phyloP scores from a whole-genome alignment of 2,797 vertebrate species.

The Lagodon rhomboides region DNA sequence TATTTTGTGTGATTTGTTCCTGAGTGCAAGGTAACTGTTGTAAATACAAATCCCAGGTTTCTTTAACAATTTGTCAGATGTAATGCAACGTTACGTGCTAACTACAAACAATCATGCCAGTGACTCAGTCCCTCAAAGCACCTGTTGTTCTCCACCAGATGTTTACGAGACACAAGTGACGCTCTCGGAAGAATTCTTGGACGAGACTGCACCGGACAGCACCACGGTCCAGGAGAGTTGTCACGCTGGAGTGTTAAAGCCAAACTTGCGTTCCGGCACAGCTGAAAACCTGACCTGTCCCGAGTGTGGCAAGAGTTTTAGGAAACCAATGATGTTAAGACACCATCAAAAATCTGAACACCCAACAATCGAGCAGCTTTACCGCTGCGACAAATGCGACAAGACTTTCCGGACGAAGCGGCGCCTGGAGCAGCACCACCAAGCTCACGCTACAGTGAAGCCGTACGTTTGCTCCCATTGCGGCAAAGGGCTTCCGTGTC shows the following conservation, averaged over 20 bases:
- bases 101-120: background rate
- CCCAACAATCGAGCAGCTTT: background rate
- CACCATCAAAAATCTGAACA: background rate
- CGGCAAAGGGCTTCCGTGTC: conserved; percentile 9
- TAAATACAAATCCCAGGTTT: no score
- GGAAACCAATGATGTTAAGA: background rate
- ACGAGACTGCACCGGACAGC: no score
- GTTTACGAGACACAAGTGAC: conserved; percentile 1
- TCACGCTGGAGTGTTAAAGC: no score
- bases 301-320: background rate
- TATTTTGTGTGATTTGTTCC: no score
- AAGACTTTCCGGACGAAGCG: conserved; percentile 17
- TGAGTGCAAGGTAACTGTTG: no score
- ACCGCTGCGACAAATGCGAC: conserved; percentile 4
- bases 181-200: background rate
- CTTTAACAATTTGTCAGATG: no score
- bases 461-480: conserved; percentile 17
- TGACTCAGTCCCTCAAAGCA: background rate
- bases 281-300: background rate
- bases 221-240: background rate
- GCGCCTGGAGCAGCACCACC: background rate
- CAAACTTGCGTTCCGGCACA: background rate
- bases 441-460: background rate
- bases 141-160: background rate
- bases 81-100: no score